Evolutionary conservation across 2,888 invertebrate genomes (phyloP), one percentile per base, ranked within the genome.

Genomic region (Synanthedon andrenaeformis): DNA sequence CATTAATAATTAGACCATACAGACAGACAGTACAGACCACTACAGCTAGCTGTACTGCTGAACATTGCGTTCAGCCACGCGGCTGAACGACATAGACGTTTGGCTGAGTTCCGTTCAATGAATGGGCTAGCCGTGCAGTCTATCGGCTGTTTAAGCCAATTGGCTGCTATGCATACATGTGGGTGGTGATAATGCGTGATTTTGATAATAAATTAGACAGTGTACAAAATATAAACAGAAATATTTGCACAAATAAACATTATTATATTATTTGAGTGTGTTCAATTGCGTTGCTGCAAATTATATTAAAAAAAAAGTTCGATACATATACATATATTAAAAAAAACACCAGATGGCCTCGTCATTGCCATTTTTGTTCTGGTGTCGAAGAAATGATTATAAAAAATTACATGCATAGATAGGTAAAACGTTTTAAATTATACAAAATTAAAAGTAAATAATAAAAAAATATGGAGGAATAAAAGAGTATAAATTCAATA

Each of bases 111-210:
- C 10, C 35, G 35, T 10, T 35, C 35, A 35, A 35, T 35, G 35
- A 10, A 10, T 35, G 10, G 8, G 10, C 10, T 35, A 35, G 35
- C 35, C 8, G 35, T 35, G 35, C 35, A 35, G 10, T 35, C 10
- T 1, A 35, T 3, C 10, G 10, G 35, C 35, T 35, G 35, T 35
- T 35, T 35, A 35, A 35, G 5, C 35, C 35, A 35, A 10, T 35
- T 35, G 35, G 35, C 35, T 35, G 35, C 35, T 2, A 1, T 2
- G 10, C 10, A 35, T 35, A 35, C 2, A 35, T 35, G 35, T 10
- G 35, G 2, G 6, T 35, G 10, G 35, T 6, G 73, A 76, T 70
- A 73, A 67, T 76, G 74, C 76, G 70, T 74, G 70, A 71, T 59
- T 61, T 62, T 60, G 66, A 66, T 69, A 62, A 64, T 10, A 65